These are phyloP conservation scores for Drosophila monieri DNA, from an alignment of 2,888 invertebrate genomes.

Conservation along the genomic window DNA sequence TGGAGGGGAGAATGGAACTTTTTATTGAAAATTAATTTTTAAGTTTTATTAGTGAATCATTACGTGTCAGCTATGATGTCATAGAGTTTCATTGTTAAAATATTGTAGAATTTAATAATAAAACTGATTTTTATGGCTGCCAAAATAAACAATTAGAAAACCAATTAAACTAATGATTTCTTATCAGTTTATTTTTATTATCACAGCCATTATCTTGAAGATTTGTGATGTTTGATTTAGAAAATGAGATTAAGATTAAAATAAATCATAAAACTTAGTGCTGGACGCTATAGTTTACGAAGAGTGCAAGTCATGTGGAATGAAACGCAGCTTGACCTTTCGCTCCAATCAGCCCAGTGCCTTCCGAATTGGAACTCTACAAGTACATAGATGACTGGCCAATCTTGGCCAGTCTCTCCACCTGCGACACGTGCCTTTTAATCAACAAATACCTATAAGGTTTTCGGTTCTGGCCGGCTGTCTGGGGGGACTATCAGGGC, in stretches of 20 bases:
- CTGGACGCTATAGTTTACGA: neutral
- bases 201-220: neutral
- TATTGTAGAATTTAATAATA: neutral
- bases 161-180: neutral
- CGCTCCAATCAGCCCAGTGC: neutral
- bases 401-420: constrained; percentile 25
- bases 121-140: neutral
- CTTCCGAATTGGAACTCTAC: neutral
- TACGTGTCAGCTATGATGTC: neutral
- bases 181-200: neutral
- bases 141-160: neutral
- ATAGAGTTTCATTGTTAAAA: neutral
- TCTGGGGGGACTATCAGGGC: constrained; percentile 1
- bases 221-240: neutral
- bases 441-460: neutral
- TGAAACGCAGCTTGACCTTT: constrained; percentile 11
- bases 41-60: neutral
- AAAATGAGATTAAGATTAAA: neutral
- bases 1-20: too few species aligned
- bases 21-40: too few species aligned
- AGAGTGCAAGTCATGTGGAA: constrained; percentile 7
- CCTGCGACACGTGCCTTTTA: constrained; percentile 17
- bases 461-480: constrained; percentile 14
- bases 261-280: neutral
- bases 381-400: constrained; percentile 17